A percentile compares a stretch with the other conserved stretches of the same genome.
Conservation (phyloP, 2,888 invertebrate genomes). For the Macrophya annulata region DNA sequence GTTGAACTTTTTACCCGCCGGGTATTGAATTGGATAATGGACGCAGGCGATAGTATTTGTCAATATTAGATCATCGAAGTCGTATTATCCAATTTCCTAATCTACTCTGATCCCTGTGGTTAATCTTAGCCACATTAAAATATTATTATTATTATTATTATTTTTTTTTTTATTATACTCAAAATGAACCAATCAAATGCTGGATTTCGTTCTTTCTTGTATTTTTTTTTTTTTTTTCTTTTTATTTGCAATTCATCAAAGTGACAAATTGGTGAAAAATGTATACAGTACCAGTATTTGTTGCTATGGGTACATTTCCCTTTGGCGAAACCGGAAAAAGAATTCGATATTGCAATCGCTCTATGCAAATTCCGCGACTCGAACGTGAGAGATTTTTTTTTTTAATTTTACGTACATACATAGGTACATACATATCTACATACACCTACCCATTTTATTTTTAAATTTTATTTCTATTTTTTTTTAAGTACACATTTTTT, state of each 20-base stretch:
- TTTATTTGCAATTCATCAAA: not conserved
- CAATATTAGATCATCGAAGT: not conserved
- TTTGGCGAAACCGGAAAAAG: slow-evolving; percentile 1
- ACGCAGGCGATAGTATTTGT: not conserved
- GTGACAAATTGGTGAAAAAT: slow-evolving; percentile 31
- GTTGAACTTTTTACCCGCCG: slow-evolving; percentile 11
- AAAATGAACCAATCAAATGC: not conserved
- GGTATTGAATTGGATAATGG: not conserved
- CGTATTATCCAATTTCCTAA: not conserved
- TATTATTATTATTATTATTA: not conserved
- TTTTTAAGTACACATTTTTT: not conserved
- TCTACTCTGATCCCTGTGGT: not conserved
- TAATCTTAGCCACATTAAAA: not conserved
- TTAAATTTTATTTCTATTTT: too few species aligned
- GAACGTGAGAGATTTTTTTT: slow-evolving; percentile 16
- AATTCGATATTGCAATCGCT: slow-evolving; percentile 50
- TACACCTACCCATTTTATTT: not conserved
- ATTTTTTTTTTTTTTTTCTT: not conserved
- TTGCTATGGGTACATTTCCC: not conserved
- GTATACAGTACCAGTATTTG: slow-evolving; percentile 16
- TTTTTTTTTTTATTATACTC: not conserved
- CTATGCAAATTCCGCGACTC: slow-evolving; percentile 33
- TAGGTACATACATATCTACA: too few species aligned
- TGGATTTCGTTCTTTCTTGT: not conserved
- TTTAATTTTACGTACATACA: not conserved